Percentiles rank a stretch among this genome's conserved stretches.
phyloP scores from a whole-genome alignment of 2,888 invertebrate species.

The Rotaria sp. region DNA sequence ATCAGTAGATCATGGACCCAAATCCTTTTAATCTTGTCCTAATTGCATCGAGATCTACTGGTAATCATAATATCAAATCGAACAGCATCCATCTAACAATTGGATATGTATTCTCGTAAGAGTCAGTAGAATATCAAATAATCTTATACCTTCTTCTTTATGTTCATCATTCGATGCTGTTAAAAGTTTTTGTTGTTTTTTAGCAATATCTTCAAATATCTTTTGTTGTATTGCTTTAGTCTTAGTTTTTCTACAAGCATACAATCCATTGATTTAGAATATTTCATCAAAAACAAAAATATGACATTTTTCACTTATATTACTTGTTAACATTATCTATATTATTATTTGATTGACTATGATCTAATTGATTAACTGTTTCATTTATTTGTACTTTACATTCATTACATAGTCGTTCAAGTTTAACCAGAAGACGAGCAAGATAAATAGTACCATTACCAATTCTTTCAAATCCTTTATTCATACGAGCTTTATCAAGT shows the following conservation, averaged over 20 bases:
- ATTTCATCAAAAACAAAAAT: too few species aligned
- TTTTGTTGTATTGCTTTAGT: neutral
- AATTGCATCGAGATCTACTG: too few species aligned
- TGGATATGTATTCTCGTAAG: too few species aligned
- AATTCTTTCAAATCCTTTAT: neutral
- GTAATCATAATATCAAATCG: too few species aligned
- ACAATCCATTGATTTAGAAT: too few species aligned
- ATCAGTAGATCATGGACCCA: too few species aligned
- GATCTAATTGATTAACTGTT: neutral
- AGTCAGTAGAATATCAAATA: neutral
- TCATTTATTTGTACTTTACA: neutral
- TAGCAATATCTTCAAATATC: neutral
- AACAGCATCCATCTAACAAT: too few species aligned
- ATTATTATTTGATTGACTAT: neutral
- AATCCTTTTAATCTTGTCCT: too few species aligned
- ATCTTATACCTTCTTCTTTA: neutral
- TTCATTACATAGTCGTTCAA: neutral
- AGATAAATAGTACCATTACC: neutral
- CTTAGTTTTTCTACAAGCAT: neutral
- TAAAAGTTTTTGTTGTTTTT: neutral
- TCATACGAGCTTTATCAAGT: neutral
- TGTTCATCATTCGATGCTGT: neutral
- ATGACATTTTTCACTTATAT: neutral
- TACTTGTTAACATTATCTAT: neutral
- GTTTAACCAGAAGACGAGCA: neutral